Evolutionary conservation across 2,113 vertebrate genomes (phyloP).

Genomic region (Trematomus loennbergii): DNA sequence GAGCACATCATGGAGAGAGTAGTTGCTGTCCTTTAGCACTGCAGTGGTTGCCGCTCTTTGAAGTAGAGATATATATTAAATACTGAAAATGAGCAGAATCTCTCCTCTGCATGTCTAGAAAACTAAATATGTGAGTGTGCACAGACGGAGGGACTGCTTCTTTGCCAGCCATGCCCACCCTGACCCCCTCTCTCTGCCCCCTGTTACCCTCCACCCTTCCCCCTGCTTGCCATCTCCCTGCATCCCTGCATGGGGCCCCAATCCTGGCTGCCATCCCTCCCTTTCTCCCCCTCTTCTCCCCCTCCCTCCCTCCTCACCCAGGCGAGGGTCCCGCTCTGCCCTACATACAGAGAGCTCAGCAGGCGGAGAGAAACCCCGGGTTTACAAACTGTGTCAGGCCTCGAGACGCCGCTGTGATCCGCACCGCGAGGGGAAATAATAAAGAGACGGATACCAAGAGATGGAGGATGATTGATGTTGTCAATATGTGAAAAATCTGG

Average conservation of each 20-base stretch:
- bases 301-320: constrained; percentile 27
- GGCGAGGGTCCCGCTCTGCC: constrained; percentile 74
- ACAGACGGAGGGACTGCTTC: constrained; percentile 69
- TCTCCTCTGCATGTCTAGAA: constrained; percentile 8
- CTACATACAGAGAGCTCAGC: constrained; percentile 82
- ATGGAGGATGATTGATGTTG: constrained; percentile 71
- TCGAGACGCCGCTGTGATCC: constrained; percentile 79
- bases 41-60: no score
- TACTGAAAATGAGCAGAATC: no score
- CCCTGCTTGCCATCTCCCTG: constrained; percentile 61
- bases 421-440: constrained; percentile 64
- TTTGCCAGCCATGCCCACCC: constrained; percentile 71
- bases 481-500: constrained; percentile 69
- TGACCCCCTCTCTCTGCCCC: constrained; percentile 61
- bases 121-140: not conserved
- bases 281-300: constrained; percentile 1
- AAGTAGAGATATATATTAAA: no score
- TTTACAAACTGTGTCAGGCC: constrained; percentile 84
- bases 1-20: no score
- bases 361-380: constrained; percentile 75
- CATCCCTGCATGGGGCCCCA: constrained; percentile 73
- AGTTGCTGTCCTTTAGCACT: no score
- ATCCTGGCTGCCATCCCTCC: constrained; percentile 67
- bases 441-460: constrained; percentile 56
- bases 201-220: constrained; percentile 48